phyloP scores from a whole-genome alignment of 1,140 invertebrate genomes.

The Drosophila nikananu region DNA sequence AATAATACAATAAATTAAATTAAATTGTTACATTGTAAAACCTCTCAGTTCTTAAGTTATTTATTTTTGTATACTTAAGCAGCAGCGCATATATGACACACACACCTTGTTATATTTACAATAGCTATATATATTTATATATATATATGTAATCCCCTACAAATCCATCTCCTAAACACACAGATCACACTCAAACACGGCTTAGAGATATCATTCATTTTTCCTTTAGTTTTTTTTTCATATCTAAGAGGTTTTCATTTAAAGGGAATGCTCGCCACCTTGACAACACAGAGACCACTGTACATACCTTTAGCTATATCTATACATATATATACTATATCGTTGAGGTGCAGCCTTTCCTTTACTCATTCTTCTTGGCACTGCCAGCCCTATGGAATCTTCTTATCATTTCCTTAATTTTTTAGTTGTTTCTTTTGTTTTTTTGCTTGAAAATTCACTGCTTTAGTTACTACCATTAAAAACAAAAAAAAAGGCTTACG shows the following conservation, averaged over 20 bases:
- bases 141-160: slow-evolving; percentile 2
- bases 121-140: slow-evolving; percentile 19
- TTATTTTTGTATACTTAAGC: slow-evolving; percentile 81
- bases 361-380: slow-evolving; percentile 38
- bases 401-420: slow-evolving; percentile 7
- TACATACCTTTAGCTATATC: slow-evolving; percentile 45
- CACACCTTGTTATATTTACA: slow-evolving; percentile 77
- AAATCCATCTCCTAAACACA: slow-evolving; percentile 1
- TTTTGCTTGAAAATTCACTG: slow-evolving; percentile 10
- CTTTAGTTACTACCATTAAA: slow-evolving; percentile 35
- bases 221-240: slow-evolving; percentile 1
- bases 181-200: slow-evolving; percentile 10
- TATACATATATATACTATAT: slow-evolving; percentile 7
- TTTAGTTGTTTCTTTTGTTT: slow-evolving; percentile 35
- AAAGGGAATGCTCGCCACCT: slow-evolving; percentile 20
- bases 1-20: slow-evolving; percentile 66
- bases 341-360: slow-evolving; percentile 14
- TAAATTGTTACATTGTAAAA: slow-evolving; percentile 82
- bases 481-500: slow-evolving; percentile 42
- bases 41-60: slow-evolving; percentile 79
- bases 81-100: slow-evolving; percentile 65
- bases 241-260: slow-evolving; percentile 15
- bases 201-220: slow-evolving; percentile 21
- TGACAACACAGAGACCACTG: slow-evolving; percentile 22
- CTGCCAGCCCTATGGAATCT: slow-evolving; percentile 26